Evolutionary conservation across 2,888 invertebrate genomes (phyloP), one percentile per base, ranked within the genome.

Genomic region (Napeogenes inachia): DNA sequence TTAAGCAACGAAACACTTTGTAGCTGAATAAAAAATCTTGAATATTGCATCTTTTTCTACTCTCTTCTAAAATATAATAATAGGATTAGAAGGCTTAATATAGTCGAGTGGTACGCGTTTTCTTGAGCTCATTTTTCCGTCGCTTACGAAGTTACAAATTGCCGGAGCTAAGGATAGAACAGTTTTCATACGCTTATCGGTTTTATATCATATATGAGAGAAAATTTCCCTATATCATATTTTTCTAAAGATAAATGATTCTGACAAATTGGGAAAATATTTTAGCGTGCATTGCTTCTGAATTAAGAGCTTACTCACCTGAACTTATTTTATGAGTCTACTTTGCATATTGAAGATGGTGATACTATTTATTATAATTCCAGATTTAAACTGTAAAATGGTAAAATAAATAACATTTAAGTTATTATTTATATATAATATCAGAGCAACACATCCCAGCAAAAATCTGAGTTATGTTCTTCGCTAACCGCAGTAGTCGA

Each of bases 131-230:
- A 54, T 47, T 55, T 45, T 55, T 10, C 13, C 45, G 30, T 30
- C 50, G 50, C 38, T 12, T 12, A 46, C 56, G 47, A 47, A 50
- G 47, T 60, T 60, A 60, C 60, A 60, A 60, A 60, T 60, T 60
- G 21, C 21, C 13, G 46, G 35, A 5, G 47, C 38, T 35, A 45
- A 45, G 47, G 33, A 55, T 13, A 32, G 33, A 45, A 50, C 45
- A 54, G 59, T 60, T 60, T 60, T 60, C 60, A 60, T 60, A 30
- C 56, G 60, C 60, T 60, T 50, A 55, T 50, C 55, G 35, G 30
- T 50, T 50, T 50, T 6, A 50, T 50, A 50, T 50, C 50, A 50
- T 21, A 50, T 50, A 50, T 30, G 50, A 6, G 50, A 50, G 50
- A 30, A 50, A 50, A 50, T 30, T 50, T 50, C 21, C 47, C 47